Percentiles rank a stretch among this genome's conserved stretches.
These are phyloP conservation scores for Drosophila recens DNA, from an alignment of 2,888 invertebrate genomes.

Conservation along the genomic window DNA sequence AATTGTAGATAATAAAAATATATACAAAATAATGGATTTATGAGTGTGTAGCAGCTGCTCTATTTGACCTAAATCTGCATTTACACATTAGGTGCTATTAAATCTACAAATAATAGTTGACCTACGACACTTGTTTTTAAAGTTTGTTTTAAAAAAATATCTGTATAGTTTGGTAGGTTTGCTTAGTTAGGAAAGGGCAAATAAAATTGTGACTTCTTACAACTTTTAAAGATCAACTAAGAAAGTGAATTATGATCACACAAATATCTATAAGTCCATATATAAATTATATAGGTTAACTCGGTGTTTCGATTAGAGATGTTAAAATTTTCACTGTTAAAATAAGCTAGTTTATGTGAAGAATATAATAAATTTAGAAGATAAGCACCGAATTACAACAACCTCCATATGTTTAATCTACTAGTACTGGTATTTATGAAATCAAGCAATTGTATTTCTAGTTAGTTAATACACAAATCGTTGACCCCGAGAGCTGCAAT, in stretches of 20 bases:
- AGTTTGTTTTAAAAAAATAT: neutral
- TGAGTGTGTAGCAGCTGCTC: conserved; percentile 1
- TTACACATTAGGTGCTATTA: neutral
- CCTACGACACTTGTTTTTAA: neutral
- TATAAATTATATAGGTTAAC: neutral
- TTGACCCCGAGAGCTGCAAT: neutral
- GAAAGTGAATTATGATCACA: too few relatives aligned
- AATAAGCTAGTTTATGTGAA: too few relatives aligned
- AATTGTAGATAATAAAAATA: neutral
- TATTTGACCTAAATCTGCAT: conserved; percentile 29
- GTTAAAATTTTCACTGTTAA: too few relatives aligned
- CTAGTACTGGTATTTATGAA: too few relatives aligned
- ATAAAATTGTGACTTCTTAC: neutral
- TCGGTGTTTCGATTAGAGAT: too few relatives aligned
- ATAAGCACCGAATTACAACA: too few relatives aligned
- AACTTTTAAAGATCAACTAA: too few relatives aligned
- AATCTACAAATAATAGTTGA: neutral
- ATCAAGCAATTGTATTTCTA: too few relatives aligned
- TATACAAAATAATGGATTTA: neutral
- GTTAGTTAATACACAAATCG: too few relatives aligned
- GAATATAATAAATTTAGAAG: too few relatives aligned
- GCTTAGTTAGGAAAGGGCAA: neutral
- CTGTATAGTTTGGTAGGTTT: too few relatives aligned
- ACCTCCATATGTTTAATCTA: too few relatives aligned
- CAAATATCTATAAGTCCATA: neutral